These are phyloP conservation scores for Ceratosolen solmsi DNA, from an alignment of 1,140 invertebrate species.

Conservation along the genomic window DNA sequence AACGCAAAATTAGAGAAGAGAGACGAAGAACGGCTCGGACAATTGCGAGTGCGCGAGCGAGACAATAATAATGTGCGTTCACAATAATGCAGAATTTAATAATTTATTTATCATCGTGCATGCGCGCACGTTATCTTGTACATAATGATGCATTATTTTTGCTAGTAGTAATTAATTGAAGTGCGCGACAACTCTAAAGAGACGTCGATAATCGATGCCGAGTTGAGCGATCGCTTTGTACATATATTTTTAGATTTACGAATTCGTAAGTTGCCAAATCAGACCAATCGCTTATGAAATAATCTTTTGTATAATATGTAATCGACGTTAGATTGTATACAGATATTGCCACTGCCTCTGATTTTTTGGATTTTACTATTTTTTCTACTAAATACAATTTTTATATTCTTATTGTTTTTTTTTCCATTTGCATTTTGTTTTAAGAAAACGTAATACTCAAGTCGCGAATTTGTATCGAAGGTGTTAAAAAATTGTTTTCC, in stretches of 20 bases:
- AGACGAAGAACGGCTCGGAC: neutral
- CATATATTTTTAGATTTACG: conserved; percentile 52
- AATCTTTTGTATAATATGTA: conserved; percentile 36
- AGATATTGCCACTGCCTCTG: conserved; percentile 33
- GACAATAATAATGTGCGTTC: neutral
- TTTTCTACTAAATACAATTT: neutral
- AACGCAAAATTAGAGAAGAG: neutral
- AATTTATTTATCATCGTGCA: conserved; percentile 39
- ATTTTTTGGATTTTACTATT: conserved; percentile 20
- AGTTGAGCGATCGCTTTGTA: conserved; percentile 50
- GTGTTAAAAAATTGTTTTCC: neutral
- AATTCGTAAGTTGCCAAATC: conserved; percentile 51
- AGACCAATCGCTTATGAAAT: conserved; percentile 51
- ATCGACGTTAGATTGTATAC: conserved; percentile 34
- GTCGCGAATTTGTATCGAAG: conserved; percentile 2
- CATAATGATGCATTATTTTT: conserved; percentile 41
- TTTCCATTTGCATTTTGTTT: neutral
- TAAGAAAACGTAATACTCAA: conserved; percentile 11
- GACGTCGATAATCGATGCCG: conserved; percentile 29
- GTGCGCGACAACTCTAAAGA: conserved; percentile 27
- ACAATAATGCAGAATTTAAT: conserved; percentile 16
- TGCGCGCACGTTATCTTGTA: conserved; percentile 27
- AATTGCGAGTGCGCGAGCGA: neutral
- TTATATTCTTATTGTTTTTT: neutral
- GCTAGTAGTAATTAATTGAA: conserved; percentile 49